Conservation (phyloP, 1,140 invertebrate species). For the Sinella curviseta region DNA sequence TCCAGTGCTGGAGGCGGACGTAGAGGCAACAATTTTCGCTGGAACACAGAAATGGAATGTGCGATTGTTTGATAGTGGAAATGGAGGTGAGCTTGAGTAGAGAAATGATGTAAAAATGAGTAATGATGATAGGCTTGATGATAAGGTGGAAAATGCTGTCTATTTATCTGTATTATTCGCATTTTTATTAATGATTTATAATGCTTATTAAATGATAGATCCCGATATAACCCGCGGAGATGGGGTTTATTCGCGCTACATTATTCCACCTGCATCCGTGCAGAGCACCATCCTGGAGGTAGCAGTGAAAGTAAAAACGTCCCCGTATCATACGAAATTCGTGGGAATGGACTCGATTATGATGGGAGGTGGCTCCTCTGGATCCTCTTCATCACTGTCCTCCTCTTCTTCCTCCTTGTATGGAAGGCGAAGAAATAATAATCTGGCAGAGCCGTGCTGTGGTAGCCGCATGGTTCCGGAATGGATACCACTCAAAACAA, state of each 20-base stretch:
- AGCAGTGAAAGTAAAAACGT: conserved; percentile 45
- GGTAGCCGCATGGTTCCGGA: conserved; percentile 20
- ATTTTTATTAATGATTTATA: background rate
- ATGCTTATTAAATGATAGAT: conserved; percentile 55
- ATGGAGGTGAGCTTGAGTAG: conserved; percentile 56
- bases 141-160: background rate
- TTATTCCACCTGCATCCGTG: conserved; percentile 54
- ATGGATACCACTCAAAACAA: conserved; percentile 35
- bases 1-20: conserved; percentile 45
- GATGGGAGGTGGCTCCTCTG: background rate
- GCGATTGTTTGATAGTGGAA: conserved; percentile 62
- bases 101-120: background rate
- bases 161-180: background rate
- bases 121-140: background rate
- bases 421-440: background rate
- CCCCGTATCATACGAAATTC: conserved; percentile 43
- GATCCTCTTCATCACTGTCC: background rate
- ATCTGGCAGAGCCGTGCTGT: background rate
- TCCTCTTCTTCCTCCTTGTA: background rate
- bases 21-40: conserved; percentile 42
- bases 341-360: conserved; percentile 22
- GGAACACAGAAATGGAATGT: conserved; percentile 38
- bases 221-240: conserved; percentile 67
- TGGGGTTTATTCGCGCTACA: conserved; percentile 67
- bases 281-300: conserved; percentile 36